Evolutionary conservation across 2,113 vertebrate genomes (phyloP), one percentile per base, ranked within the genome.

Genomic region (Hoplias malabaricus): DNA sequence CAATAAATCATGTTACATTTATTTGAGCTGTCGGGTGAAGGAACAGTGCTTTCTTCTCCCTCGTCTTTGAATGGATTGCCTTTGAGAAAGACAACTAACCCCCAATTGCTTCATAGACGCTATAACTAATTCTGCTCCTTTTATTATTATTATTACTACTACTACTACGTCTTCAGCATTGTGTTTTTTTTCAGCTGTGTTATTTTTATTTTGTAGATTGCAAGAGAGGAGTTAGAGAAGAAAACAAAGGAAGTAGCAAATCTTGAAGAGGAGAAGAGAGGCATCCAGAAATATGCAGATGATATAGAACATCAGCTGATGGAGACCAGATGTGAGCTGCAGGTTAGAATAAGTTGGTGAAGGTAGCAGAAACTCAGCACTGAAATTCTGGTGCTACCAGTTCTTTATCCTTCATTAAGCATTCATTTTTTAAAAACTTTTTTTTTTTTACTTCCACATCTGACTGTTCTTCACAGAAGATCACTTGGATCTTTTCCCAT

Each of bases 211-310:
- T 23, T 46, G 3, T 75, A 87, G 85, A 68, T 14, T 27, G 31
- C 78, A 25, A 77, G 62, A 63, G 69, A 82, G 42, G 54, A 36
- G 13, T 42, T 71, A 10, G n/a, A 59, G 43, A 53, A 77, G 40
- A 77, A 79, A 33, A 53, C 34, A 7, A 59, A 61, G 21, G 75
- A 79, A 61, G 54, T 72, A 11, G 19, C 75, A 23, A 77, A 65
- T 29, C 69, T 82, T 42, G 65, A 80, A 48, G 69, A 76, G 29
- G 83, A 83, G 56, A 84, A 69, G 16, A 27, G 8, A 4, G 36
- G 46, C 12, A 59, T 85, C 16, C 71, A 69, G 57, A 46, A 68
- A 61, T 54, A 73, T 21, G 65, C 67, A 19, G 69, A 68, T 56
- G 13, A 77, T 48, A 54, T 85, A 27, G 21, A 54, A 25, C 53